phyloP scores from a whole-genome alignment of 2,888 invertebrate genomes.

The Cantharis lateralis region DNA sequence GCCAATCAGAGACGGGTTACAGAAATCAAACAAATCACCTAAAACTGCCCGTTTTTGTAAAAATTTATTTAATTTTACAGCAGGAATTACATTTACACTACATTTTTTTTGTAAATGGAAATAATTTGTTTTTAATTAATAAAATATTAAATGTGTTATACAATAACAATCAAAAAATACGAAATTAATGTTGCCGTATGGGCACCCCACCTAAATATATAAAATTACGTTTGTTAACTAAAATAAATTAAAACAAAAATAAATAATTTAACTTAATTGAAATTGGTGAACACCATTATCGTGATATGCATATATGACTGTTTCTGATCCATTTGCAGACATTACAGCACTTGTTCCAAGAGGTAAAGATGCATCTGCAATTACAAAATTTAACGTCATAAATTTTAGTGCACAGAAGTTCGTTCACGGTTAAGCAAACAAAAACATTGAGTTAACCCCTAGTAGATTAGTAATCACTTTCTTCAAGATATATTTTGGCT shows the following conservation, averaged over 20 bases:
- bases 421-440: too few relatives aligned
- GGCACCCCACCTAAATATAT: not conserved
- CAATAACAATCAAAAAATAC: not conserved
- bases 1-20: too few relatives aligned
- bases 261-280: slow-evolving; percentile 44
- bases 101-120: not conserved
- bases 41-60: not conserved
- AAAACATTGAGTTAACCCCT: too few relatives aligned
- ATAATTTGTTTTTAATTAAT: not conserved
- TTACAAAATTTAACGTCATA: not conserved
- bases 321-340: slow-evolving; percentile 53
- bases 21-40: too few relatives aligned
- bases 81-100: not conserved
- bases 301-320: slow-evolving; percentile 60
- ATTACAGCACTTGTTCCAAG: slow-evolving; percentile 50
- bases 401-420: too few relatives aligned
- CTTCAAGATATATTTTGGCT: too few relatives aligned
- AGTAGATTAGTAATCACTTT: too few relatives aligned
- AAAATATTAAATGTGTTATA: not conserved
- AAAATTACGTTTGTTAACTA: slow-evolving; percentile 11
- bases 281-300: slow-evolving; percentile 54
- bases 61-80: not conserved
- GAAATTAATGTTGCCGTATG: not conserved
- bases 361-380: slow-evolving; percentile 51
- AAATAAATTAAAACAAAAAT: slow-evolving; percentile 13